These are phyloP conservation scores for Tillus elongatus DNA, from an alignment of 2,888 invertebrate genomes.

Conservation along the genomic window DNA sequence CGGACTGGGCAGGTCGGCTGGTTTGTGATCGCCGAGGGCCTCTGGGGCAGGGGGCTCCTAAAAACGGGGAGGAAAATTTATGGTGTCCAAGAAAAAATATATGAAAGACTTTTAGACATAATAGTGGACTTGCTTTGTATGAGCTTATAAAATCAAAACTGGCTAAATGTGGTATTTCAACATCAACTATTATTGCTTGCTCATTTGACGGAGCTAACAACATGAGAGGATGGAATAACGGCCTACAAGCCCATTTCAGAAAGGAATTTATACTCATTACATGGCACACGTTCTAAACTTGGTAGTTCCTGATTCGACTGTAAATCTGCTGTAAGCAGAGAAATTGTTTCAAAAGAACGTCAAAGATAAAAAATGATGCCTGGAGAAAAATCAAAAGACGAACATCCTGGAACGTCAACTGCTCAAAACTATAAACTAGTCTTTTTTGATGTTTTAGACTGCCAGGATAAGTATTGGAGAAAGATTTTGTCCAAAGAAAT, in stretches of 20 bases:
- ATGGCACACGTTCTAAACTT: slow-evolving; percentile 7
- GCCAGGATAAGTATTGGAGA: no score
- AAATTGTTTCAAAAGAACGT: slow-evolving; percentile 8
- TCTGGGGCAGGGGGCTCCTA: no score
- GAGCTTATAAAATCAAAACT: slow-evolving; percentile 3
- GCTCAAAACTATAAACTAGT: no score
- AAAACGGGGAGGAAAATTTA: no score
- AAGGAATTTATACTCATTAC: slow-evolving; percentile 9
- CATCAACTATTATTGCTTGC: slow-evolving; percentile 8
- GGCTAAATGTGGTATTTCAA: slow-evolving; percentile 5
- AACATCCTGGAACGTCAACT: no score
- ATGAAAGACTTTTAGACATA: background rate
- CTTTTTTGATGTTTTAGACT: no score
- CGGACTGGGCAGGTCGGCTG: slow-evolving; percentile 8
- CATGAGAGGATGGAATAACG: slow-evolving; percentile 8
- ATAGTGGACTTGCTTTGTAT: slow-evolving; percentile 7
- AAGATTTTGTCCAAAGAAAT: no score
- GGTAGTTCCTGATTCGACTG: slow-evolving; percentile 8
- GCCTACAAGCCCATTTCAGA: slow-evolving; percentile 7
- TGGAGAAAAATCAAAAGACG: no score
- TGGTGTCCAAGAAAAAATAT: background rate
- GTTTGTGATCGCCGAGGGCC: slow-evolving; percentile 5
- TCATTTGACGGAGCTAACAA: slow-evolving; percentile 8
- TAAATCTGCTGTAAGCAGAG: slow-evolving; percentile 7
- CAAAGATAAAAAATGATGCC: no score